Conservation (phyloP, 2,113 vertebrate species). For the Amphilophus citrinellus region DNA sequence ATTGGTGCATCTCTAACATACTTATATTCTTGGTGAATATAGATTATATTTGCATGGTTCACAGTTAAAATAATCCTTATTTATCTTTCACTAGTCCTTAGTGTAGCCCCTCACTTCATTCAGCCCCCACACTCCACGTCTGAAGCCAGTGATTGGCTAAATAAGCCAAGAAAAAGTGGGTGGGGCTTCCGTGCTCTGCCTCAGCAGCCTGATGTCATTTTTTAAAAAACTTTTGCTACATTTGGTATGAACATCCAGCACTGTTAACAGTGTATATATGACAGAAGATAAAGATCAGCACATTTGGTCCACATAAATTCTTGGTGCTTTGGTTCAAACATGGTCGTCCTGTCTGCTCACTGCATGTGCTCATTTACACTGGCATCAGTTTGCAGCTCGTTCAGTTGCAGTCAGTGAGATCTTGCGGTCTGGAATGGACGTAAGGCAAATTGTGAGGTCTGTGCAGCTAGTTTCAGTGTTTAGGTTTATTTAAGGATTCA, state of each 20-base stretch:
- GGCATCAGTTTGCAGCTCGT: too few species aligned
- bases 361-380: too few species aligned
- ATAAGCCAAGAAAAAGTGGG: not conserved
- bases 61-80: not conserved
- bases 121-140: not conserved
- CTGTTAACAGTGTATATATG: too few species aligned
- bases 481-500: accelerated
- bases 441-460: too few species aligned
- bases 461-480: too few species aligned
- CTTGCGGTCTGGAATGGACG: too few species aligned
- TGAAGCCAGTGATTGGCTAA: not conserved
- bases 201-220: too few species aligned
- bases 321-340: not conserved
- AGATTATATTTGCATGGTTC: not conserved
- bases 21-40: accelerated
- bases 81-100: not conserved
- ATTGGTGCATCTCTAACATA: not conserved
- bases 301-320: accelerated
- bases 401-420: too few species aligned
- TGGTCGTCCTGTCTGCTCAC: too few species aligned
- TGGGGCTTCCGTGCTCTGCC: too few species aligned
- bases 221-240: too few species aligned
- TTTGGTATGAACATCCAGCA: too few species aligned
- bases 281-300: not conserved
- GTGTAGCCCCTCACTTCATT: not conserved